Conservation (phyloP, 2,113 vertebrate genomes). For the Oxyura jamaicensis region DNA sequence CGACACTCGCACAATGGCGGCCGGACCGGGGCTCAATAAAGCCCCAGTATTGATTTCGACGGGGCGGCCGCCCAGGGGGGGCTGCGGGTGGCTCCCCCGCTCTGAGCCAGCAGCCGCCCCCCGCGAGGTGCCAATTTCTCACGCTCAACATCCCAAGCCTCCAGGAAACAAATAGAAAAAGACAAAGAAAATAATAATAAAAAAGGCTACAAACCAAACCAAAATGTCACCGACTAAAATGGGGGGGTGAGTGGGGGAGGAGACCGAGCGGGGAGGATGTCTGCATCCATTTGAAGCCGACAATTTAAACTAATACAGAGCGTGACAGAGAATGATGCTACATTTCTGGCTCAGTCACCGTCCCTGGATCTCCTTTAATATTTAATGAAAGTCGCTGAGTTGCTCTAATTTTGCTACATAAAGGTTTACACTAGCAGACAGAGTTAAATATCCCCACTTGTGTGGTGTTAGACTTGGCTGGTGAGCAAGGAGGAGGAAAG, state of each 20-base stretch:
- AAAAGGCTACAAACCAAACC: background rate
- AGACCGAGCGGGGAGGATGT: background rate
- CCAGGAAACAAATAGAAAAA: background rate
- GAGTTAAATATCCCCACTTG: slow-evolving; percentile 68
- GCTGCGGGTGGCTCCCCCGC: background rate
- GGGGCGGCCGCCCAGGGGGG: background rate
- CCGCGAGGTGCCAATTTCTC: background rate
- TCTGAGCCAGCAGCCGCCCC: background rate
- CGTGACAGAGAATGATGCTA: slow-evolving; percentile 32
- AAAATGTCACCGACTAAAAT: background rate
- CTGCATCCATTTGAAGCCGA: background rate
- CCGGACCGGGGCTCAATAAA: background rate
- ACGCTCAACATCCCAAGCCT: background rate
- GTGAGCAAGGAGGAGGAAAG: background rate
- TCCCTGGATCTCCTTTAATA: slow-evolving; percentile 68
- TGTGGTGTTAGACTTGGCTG: slow-evolving; percentile 35
- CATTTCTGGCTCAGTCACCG: slow-evolving; percentile 20
- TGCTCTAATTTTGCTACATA: slow-evolving; percentile 80
- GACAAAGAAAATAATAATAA: background rate
- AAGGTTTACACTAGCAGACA: slow-evolving; percentile 82
- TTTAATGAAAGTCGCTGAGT: slow-evolving; percentile 76
- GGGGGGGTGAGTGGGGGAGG: no score
- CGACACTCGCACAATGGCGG: slow-evolving; percentile 17
- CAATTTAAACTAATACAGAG: background rate
- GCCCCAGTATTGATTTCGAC: background rate